Evolutionary conservation across 2,113 vertebrate species (phyloP).

Genomic region (Gadus chalcogrammus): DNA sequence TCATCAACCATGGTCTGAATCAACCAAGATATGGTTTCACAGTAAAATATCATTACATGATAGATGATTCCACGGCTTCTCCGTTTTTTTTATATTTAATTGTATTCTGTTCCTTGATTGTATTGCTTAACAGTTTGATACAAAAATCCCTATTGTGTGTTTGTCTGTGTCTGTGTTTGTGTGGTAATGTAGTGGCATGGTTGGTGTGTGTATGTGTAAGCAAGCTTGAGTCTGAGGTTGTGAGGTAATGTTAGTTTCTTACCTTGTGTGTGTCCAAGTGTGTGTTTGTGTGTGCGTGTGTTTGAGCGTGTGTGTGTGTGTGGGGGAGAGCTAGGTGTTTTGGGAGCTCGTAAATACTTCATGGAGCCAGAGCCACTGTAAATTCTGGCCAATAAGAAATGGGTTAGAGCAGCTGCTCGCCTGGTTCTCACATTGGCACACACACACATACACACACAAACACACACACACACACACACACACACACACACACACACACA

Average conservation of each 20-base stretch:
- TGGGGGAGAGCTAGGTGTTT: slow-evolving; percentile 61
- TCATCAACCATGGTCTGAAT: no score
- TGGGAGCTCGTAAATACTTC: slow-evolving; percentile 76
- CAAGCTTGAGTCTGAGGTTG: not conserved
- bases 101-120: no score
- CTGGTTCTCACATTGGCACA: slow-evolving; percentile 41
- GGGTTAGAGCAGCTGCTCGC: slow-evolving; percentile 62
- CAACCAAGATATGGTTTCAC: no score
- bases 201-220: not conserved
- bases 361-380: slow-evolving; percentile 73
- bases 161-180: not conserved
- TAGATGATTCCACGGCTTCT: no score
- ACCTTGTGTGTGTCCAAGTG: slow-evolving; percentile 20
- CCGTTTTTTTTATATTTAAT: no score
- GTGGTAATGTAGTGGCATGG: not conserved
- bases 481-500: slow-evolving; percentile 24
- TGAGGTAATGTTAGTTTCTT: slow-evolving; percentile 1
- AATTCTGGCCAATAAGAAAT: slow-evolving; percentile 71
- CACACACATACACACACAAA: slow-evolving; percentile 1
- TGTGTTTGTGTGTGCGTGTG: not conserved
- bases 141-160: no score
- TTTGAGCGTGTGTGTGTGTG: slow-evolving; percentile 25
- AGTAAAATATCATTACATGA: no score
- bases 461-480: slow-evolving; percentile 27
- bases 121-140: no score